Evolutionary conservation across 2,888 invertebrate species (phyloP), one percentile per base, ranked within the genome.

Genomic region (Dicranocentrus wangi): DNA sequence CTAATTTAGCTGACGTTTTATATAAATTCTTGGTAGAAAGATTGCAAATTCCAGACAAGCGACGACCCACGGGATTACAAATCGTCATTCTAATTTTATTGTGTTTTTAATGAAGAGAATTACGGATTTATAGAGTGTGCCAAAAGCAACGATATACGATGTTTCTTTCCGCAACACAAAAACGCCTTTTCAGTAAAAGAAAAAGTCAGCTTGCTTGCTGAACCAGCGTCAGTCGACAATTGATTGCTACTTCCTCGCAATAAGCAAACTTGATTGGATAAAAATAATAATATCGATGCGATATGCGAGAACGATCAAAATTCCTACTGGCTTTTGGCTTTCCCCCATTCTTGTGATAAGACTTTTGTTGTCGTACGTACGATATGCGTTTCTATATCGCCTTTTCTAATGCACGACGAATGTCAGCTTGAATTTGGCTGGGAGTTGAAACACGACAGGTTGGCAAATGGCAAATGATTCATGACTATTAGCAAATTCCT

Each of bases 381-480:
- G 32, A 32, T 32, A 32, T 32, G 32, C 32, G 47, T 47, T 39
- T 39, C 13, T 39, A 39, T 39, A 47, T 10, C 5, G 47, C 15
- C 13, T 47, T 47, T n/a, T 47, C n/a, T 47, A n/a, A 10, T 47
- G 32, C 55, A 25, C 21, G 21, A 23, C 21, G 19, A 43, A 43
- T 65, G 21, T 65, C 42, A 42, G 39, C n/a, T n/a, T n/a, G n/a
- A n/a, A n/a, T n/a, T n/a, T n/a, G 51, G 51, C 28, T 66, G 47
- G 51, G 66, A 66, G 17, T 66, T 76, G 76, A 76, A 69, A 76
- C 68, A 61, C 61, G 76, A 68, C 76, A 76, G 76, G 76, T 76
- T 76, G 68, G 76, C 76, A 76, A 76, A 76, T 76, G 68, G 76
- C 76, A 76, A 76, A 76, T 76, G 76, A 76, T 76, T 76, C 76